These are phyloP conservation scores for Lottia scabra DNA, from an alignment of 2,888 invertebrate species.

Conservation along the genomic window DNA sequence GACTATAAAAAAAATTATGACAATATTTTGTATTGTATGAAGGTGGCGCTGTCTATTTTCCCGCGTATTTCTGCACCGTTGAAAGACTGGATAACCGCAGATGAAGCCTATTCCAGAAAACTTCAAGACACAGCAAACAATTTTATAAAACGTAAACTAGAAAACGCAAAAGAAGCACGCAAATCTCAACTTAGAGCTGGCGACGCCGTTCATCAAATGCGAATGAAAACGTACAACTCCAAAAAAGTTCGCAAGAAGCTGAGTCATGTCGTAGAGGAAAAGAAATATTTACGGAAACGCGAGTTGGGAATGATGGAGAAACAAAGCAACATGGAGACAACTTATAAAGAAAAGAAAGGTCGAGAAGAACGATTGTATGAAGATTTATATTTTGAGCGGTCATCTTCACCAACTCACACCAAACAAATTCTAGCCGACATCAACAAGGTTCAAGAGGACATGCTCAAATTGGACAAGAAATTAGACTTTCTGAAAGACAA, in stretches of 20 bases:
- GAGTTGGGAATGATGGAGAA: constrained; percentile 40
- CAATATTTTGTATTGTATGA: constrained; percentile 50
- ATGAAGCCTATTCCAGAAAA: constrained; percentile 55
- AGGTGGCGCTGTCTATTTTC: constrained; percentile 43
- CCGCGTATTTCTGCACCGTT: constrained; percentile 46
- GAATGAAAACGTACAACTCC: constrained; percentile 31
- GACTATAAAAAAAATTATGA: constrained; percentile 48
- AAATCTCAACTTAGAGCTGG: constrained; percentile 36
- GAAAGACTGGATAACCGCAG: constrained; percentile 57
- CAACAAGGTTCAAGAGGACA: constrained; percentile 39
- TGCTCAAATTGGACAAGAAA: constrained; percentile 37
- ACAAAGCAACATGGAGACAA: constrained; percentile 31
- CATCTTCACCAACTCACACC: constrained; percentile 27
- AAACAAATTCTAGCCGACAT: constrained; percentile 33
- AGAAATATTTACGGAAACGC: constrained; percentile 35
- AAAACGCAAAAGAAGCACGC: constrained; percentile 38
- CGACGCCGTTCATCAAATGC: constrained; percentile 29
- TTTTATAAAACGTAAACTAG: constrained; percentile 38
- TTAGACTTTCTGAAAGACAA: constrained; percentile 34
- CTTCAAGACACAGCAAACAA: constrained; percentile 47
- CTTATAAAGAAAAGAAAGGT: constrained; percentile 38
- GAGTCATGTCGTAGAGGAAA: constrained; percentile 24
- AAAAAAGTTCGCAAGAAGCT: constrained; percentile 38
- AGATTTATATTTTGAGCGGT: constrained; percentile 29
- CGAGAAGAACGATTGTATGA: constrained; percentile 32